A percentile compares a stretch with the other conserved stretches of the same genome.
Conservation (phyloP, 1,140 invertebrate genomes). For the Thaumetopoea pityocampa region DNA sequence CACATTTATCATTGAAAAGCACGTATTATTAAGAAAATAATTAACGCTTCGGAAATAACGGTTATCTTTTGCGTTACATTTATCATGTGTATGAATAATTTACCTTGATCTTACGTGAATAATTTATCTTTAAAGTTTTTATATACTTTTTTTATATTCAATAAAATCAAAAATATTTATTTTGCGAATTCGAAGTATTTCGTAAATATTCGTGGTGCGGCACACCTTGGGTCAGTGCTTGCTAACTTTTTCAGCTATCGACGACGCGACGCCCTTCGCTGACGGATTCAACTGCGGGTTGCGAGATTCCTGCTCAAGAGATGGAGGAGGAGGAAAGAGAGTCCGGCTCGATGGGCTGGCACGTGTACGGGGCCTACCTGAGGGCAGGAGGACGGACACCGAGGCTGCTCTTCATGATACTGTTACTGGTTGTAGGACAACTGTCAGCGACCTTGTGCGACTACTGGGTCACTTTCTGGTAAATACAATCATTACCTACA, state of each 20-base stretch:
- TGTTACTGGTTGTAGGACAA: constrained; percentile 68
- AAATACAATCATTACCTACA: constrained; percentile 10
- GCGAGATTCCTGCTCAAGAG: constrained; percentile 57
- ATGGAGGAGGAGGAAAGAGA: constrained; percentile 71
- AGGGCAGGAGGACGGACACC: constrained; percentile 53
- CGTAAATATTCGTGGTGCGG: too few species aligned
- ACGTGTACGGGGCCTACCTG: constrained; percentile 66
- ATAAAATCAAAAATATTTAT: too few species aligned
- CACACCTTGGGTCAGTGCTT: too few species aligned
- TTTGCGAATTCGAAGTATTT: too few species aligned
- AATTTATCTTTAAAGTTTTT: too few species aligned
- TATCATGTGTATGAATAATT: too few species aligned
- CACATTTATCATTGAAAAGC: too few species aligned
- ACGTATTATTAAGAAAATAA: too few species aligned
- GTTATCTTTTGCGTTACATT: too few species aligned
- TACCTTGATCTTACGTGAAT: too few species aligned
- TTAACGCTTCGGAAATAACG: too few species aligned
- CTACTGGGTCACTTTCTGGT: constrained; percentile 76
- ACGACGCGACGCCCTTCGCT: constrained; percentile 57
- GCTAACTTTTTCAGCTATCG: constrained; percentile 37
- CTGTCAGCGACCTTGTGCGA: constrained; percentile 69
- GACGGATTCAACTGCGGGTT: constrained; percentile 48
- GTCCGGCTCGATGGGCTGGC: constrained; percentile 73
- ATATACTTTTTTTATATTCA: too few species aligned
- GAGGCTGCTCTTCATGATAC: constrained; percentile 56